Evolutionary conservation across 2,113 vertebrate species (phyloP), one percentile per base, ranked within the genome.

Genomic region (Rissa tridactyla): DNA sequence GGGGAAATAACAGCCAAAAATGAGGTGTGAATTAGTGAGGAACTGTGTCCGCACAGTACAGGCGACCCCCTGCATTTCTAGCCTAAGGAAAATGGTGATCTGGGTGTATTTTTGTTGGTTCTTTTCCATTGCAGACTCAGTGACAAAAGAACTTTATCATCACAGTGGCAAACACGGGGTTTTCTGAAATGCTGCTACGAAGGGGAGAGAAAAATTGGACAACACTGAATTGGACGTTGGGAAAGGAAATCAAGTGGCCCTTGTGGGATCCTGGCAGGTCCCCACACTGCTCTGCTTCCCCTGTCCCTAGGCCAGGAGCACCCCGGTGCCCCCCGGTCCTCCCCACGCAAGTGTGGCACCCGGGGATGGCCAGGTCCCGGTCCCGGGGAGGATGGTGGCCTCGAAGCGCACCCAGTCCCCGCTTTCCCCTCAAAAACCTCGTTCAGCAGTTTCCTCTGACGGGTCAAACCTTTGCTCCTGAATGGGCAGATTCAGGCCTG

Each of bases 401-500:
- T 72, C 21, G 7, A 23, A 62, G 47, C 1, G 3, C 19, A 18
- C 36, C 9, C n/a, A 55, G n/a, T 29, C 30, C 66, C 47, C 0
- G 0, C 44, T 52, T 19, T 44, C 64, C 64, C 51, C 42, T 91
- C 75, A 92, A 96, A 97, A 90, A 81, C 88, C 71, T 76, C 16
- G 4, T 95, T 95, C 87, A 96, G 96, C 87, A 58, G 65, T 84
- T 92, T 85, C 73, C 86, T 92, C 69, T 0, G 5, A 46, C 2
- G 70, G 94, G 91, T 89, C 92, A 91, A 36, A 87, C 76, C 54
- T 81, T 81, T 32, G 84, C 75, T 95, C 90, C 69, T 96, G 66
- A 95, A 95, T 86, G 82, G 61, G 82, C 82, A 76, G 91, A 96
- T 93, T 94, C 82, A 96, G 79, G 82, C 52, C 69, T 97, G 95